phyloP scores from a whole-genome alignment of 2,888 invertebrate genomes.

The Cephus spinipes region DNA sequence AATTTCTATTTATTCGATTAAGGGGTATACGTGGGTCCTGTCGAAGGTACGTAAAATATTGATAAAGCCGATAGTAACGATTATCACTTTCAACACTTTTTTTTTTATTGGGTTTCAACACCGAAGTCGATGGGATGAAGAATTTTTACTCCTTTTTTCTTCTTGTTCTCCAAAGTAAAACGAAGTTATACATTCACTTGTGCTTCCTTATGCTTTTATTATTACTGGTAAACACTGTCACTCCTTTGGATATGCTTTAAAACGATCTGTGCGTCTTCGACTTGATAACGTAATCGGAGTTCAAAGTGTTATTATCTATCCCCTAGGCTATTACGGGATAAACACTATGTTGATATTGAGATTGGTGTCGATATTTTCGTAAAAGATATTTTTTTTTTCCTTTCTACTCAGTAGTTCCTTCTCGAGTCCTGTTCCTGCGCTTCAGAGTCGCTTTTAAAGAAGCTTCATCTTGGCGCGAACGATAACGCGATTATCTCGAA shows the following conservation, averaged over 20 bases:
- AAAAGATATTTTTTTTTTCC: neutral
- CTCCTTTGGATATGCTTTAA: neutral
- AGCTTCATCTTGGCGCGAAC: slow-evolving; percentile 6
- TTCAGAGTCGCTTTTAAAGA: neutral
- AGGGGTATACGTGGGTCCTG: neutral
- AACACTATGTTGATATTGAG: neutral
- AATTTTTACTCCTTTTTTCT: neutral
- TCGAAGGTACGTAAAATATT: neutral
- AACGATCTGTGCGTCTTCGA: neutral
- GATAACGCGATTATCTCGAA: slow-evolving; percentile 41
- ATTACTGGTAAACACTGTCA: neutral
- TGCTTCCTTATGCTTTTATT: neutral
- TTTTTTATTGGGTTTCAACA: neutral
- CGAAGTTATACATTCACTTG: neutral
- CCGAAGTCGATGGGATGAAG: neutral
- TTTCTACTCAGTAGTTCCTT: neutral
- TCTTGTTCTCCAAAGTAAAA: neutral
- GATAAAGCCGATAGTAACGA: neutral
- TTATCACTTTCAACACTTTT: neutral
- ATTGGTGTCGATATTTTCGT: neutral
- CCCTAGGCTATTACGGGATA: neutral
- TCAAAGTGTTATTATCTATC: neutral
- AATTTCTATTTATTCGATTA: neutral
- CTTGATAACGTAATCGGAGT: neutral
- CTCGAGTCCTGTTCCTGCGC: neutral